Evolutionary conservation across 2,113 vertebrate genomes (phyloP), one percentile per base, ranked within the genome.

Genomic region (Chamaetylas fuelleborni): DNA sequence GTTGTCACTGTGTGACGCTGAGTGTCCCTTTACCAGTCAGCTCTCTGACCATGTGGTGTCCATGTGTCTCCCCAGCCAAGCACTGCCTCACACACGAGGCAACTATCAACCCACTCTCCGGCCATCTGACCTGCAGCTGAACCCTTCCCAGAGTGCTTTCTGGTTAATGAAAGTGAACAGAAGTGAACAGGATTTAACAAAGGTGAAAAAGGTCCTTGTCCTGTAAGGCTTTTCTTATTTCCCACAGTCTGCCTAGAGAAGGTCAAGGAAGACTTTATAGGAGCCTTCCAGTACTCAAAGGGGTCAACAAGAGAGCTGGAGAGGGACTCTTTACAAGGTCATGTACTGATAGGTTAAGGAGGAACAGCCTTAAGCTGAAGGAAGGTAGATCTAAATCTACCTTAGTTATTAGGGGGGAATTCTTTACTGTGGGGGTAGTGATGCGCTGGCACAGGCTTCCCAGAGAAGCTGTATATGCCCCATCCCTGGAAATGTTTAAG

Each of bases 1-100:
- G 2, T 40, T 34, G 38, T 45, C 33, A 22, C 61, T 45, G 26
- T 45, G 43, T 45, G 19, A 45, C 5, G 17, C 43, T 45, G 43
- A 20, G 43, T 24, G 15, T 45, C 12, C 40, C 33, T 66, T 19
- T 16, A 15, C 33, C 33, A 15, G 0, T 9, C 77, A 66, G 6
- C 40, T 80, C 48, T 64, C 25, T 65, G 33, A 31, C 19, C 25
- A 2, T 9, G 15, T 29, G 48, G 25, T 34, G 25, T 34, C 33
- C 15, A 12, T 0, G 0, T 2, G 3, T 31, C 16, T 36, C 33
- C 61, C 20, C 40, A 45, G 33, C 7, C 40, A 36, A 25, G 26
- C 26, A 8, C 61, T 54, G 25, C 50, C 33, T 36, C 33, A 53
- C 3, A 0, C 31, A 34, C 1, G 0, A 29, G 19, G 25, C 0